Evolutionary conservation across 1,140 invertebrate species (phyloP).

Genomic region (Anastrepha obliqua): DNA sequence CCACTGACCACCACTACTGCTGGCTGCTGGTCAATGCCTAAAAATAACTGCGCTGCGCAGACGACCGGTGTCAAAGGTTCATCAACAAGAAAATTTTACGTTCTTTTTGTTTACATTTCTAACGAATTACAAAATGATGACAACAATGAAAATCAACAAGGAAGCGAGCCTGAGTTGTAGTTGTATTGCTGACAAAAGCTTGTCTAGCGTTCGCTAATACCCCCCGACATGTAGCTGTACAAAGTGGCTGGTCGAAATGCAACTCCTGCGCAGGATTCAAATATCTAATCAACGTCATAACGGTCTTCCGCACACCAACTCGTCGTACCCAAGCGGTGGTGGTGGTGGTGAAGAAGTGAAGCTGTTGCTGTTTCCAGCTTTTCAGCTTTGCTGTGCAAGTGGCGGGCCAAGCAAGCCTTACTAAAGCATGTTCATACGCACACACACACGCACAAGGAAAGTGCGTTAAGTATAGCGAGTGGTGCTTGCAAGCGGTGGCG

Average conservation of each 20-base stretch:
- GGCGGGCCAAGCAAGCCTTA: not conserved
- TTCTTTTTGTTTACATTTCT: conserved; percentile 53
- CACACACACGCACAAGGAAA: too few relatives aligned
- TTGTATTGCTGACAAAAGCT: not conserved
- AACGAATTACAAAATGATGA: conserved; percentile 52
- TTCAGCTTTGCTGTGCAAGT: conserved; percentile 18
- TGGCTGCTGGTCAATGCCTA: not conserved
- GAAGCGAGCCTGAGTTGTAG: not conserved
- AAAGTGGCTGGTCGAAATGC: not conserved
- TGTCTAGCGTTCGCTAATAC: not conserved
- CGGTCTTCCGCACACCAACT: conserved; percentile 28
- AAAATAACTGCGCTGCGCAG: not conserved
- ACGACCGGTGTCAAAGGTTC: conserved; percentile 5
- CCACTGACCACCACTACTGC: not conserved
- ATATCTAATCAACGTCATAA: conserved; percentile 22
- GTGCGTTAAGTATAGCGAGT: not conserved
- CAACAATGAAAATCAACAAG: conserved; percentile 49
- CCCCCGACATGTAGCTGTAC: not conserved
- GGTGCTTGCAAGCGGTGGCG: not conserved
- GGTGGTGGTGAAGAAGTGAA: not conserved
- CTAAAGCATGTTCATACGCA: not conserved
- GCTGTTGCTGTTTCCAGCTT: conserved; percentile 10
- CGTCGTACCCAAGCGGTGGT: not conserved
- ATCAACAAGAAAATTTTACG: conserved; percentile 51
- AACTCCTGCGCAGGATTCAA: conserved; percentile 7